Evolutionary conservation across 2,888 invertebrate genomes (phyloP), one percentile per base, ranked within the genome.

Genomic region (Marronus borbonicus): DNA sequence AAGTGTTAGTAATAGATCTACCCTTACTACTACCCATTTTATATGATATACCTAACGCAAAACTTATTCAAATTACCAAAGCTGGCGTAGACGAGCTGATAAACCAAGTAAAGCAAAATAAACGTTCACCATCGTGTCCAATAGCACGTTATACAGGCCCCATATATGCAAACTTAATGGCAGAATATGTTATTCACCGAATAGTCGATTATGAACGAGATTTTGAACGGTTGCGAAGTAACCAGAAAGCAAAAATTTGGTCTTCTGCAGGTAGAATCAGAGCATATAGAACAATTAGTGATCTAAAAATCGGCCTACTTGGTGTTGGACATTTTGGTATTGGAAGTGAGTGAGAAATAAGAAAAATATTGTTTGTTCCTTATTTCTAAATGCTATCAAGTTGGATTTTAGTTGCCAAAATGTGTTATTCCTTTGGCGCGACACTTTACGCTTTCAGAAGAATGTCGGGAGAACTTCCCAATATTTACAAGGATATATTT

Each of bases 281-380:
- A 1, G 72, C 85, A 68, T 80, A 81, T 50, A 85, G 90, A 64
- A 81, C 86, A 1, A 85, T 92, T 77, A 84, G 85, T 44, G 89
- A 90, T 76, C 83, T 91, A 17, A 89, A 88, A 0, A 85, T 92
- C 79, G 91, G 91, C 8, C 88, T 92, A 77, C 84, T 92, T 39
- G 92, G 92, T 17, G 81, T 90, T 49, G 92, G 92, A 65, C 87
- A 85, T 68, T 91, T 92, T 79, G 91, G 91, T 39, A 86, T 85
- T 81, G 85, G 87, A 81, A 87, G 65, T 39, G 39, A 65, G 65
- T 39, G 36, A 17, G 4, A 65, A 17, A 91, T 91, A 85, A 84
- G 83, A 76, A 80, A 52, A 52, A 7, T n/a, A 17, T n/a, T 7
- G 52, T 17, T 52, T 76, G 14, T 28, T 20, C 44, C 50, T 49